Conservation (phyloP, 2,113 vertebrate species). For the Crotophaga sulcirostris region DNA sequence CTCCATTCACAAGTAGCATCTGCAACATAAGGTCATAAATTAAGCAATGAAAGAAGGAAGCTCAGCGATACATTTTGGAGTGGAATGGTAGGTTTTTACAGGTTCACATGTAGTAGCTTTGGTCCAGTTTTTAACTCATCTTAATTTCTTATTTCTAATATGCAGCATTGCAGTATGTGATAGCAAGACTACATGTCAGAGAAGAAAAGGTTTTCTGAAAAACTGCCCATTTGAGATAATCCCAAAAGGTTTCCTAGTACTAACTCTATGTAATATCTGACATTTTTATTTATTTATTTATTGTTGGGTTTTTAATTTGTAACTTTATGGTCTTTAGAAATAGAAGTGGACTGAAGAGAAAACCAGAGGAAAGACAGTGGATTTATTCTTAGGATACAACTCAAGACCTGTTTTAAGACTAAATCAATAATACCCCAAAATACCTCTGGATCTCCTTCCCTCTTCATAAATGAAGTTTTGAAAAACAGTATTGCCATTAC, state of each 20-base stretch:
- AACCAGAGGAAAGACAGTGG: background rate
- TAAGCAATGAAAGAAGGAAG: background rate
- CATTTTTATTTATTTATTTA: background rate
- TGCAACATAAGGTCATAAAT: background rate
- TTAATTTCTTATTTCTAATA: background rate
- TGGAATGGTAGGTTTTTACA: background rate
- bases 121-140: background rate
- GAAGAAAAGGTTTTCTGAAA: background rate
- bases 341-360: background rate
- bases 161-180: background rate
- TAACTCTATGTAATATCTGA: background rate
- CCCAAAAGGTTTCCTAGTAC: background rate
- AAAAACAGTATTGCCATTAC: background rate
- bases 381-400: background rate
- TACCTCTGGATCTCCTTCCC: background rate
- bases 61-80: background rate
- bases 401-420: background rate
- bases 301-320: background rate
- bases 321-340: background rate
- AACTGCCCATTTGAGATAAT: background rate
- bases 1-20: background rate
- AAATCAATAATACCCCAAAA: background rate
- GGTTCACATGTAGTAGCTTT: background rate
- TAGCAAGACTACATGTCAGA: background rate
- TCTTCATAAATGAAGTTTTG: background rate